Evolutionary conservation across 2,113 vertebrate genomes (phyloP).

Genomic region (Pogona vitticeps): DNA sequence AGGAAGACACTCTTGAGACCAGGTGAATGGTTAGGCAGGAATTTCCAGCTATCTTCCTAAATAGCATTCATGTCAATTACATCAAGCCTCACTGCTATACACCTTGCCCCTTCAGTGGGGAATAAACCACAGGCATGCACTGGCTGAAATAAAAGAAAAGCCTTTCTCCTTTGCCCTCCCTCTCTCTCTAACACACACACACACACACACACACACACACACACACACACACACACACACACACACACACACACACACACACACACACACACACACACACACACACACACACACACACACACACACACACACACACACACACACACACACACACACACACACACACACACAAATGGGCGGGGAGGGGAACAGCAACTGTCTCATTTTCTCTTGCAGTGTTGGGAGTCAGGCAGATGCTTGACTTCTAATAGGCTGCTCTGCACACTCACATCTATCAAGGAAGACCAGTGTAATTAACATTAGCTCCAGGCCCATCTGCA

Average conservation of each 20-base stretch:
- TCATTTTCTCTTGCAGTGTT: not conserved
- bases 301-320: no score
- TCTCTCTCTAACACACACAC: no score
- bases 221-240: not conserved
- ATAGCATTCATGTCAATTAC: not conserved
- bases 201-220: not conserved
- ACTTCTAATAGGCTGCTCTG: not conserved
- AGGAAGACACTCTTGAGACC: not conserved
- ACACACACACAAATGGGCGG: no score
- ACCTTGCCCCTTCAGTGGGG: not conserved
- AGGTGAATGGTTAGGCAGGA: not conserved
- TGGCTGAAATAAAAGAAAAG: no score
- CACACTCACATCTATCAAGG: no score
- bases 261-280: no score
- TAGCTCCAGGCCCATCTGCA: not conserved
- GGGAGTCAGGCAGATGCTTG: not conserved
- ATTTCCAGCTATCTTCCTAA: not conserved
- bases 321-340: no score
- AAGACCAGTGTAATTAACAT: not conserved
- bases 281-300: no score
- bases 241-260: not conserved
- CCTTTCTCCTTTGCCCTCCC: not conserved
- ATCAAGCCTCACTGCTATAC: not conserved
- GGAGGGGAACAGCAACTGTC: not conserved
- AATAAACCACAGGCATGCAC: not conserved